These are phyloP conservation scores for Pemphredon lugubris DNA, from an alignment of 2,888 invertebrate species.

Conservation along the genomic window DNA sequence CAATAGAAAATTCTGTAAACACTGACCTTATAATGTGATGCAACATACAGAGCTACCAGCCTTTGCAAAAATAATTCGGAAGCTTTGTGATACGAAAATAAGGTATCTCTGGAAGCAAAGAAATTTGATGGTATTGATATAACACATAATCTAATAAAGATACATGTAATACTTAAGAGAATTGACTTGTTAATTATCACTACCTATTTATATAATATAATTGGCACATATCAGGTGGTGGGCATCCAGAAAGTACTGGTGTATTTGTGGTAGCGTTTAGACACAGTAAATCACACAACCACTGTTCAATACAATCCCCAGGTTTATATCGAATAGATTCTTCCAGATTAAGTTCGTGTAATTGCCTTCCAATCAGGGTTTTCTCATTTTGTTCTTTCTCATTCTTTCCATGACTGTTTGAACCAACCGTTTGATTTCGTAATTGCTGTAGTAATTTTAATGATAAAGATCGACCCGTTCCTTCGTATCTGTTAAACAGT, in stretches of 20 bases:
- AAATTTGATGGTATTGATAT: not conserved
- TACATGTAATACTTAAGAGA: no score
- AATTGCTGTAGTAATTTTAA: constrained; percentile 96
- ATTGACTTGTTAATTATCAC: no score
- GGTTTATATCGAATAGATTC: constrained; percentile 95
- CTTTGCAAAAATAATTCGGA: constrained; percentile 95
- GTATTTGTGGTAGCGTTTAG: constrained; percentile 90
- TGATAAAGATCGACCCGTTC: constrained; percentile 97
- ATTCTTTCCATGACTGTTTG: constrained; percentile 82
- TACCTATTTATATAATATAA: constrained; percentile 90
- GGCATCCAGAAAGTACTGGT: constrained; percentile 89
- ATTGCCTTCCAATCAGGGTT: constrained; percentile 81
- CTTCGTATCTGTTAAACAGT: constrained; percentile 88
- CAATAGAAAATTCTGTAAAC: constrained; percentile 11
- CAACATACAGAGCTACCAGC: constrained; percentile 95
- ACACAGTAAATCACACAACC: constrained; percentile 96
- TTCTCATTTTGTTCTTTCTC: constrained; percentile 79
- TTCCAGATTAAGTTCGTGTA: constrained; percentile 87
- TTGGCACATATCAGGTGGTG: constrained; percentile 94
- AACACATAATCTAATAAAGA: not conserved
- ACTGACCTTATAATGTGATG: constrained; percentile 97
- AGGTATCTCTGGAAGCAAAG: constrained; percentile 88
- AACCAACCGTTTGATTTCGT: constrained; percentile 83
- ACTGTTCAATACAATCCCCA: constrained; percentile 93
- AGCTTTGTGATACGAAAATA: constrained; percentile 98